phyloP scores from a whole-genome alignment of 2,113 vertebrate genomes.

The Conger conger region DNA sequence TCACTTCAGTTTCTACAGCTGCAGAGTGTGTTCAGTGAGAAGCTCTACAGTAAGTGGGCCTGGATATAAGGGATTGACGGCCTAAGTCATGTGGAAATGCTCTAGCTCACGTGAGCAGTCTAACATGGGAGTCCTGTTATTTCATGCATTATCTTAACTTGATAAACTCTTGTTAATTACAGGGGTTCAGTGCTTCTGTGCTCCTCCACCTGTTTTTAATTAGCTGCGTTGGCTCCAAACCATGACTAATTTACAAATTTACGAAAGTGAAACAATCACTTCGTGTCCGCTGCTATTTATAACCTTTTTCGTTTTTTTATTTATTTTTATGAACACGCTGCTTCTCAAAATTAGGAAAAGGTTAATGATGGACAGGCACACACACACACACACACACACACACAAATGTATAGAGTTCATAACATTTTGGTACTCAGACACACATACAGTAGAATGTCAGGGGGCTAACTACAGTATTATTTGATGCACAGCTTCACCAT shows the following conservation, averaged over 20 bases:
- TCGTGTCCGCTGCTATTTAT: conserved; percentile 1
- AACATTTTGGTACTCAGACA: neutral
- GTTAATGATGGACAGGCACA: neutral
- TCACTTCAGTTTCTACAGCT: neutral
- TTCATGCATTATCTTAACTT: neutral
- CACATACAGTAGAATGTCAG: neutral
- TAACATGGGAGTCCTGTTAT: neutral
- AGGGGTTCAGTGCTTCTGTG: neutral
- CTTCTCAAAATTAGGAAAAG: neutral
- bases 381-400: conserved; percentile 9
- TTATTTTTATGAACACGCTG: neutral
- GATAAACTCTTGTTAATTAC: conserved; percentile 6
- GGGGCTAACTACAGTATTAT: neutral
- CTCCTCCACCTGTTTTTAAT: conserved; percentile 16
- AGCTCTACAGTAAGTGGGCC: neutral
- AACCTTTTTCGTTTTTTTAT: neutral
- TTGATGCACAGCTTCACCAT: neutral
- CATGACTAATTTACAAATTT: conserved; percentile 21
- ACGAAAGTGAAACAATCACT: neutral
- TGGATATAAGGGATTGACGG: neutral
- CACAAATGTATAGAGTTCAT: neutral
- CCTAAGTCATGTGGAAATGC: neutral
- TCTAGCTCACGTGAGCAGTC: neutral
- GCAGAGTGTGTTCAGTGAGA: neutral
- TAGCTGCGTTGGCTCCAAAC: conserved; percentile 10